A percentile compares a stretch with the other conserved stretches of the same genome.
Evolutionary conservation across 2,113 vertebrate species (phyloP).

Genomic region (Dipodomys stephensi): DNA sequence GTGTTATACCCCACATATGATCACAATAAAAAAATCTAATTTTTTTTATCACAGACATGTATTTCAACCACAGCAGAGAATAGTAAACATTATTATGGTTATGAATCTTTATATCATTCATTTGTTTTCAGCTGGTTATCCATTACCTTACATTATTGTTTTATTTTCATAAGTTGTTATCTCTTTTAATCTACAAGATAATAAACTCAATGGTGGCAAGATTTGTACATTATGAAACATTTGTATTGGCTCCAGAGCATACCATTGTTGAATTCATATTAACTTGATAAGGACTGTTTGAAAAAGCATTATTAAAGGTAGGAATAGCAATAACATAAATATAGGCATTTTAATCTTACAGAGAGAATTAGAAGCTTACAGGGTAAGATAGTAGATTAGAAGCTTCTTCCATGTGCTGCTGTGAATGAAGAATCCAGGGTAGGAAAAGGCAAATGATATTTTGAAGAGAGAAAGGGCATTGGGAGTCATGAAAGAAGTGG

Average conservation of each 20-base stretch:
- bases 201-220: neutral
- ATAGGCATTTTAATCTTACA: neutral
- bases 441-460: too few relatives aligned
- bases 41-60: neutral
- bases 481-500: too few relatives aligned
- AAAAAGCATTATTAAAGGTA: constrained; percentile 13
- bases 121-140: constrained; percentile 35
- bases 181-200: constrained; percentile 23
- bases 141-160: neutral
- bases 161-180: constrained; percentile 53
- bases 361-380: too few relatives aligned
- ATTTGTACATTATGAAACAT: constrained; percentile 34
- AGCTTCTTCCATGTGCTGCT: too few relatives aligned
- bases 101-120: constrained; percentile 17
- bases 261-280: neutral
- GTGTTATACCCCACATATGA: neutral
- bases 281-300: constrained; percentile 1
- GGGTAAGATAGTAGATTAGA: too few relatives aligned
- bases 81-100: neutral
- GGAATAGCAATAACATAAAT: neutral
- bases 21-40: neutral
- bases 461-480: too few relatives aligned
- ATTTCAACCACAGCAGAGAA: neutral
- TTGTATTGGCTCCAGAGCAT: neutral
- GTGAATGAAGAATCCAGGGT: too few relatives aligned